These are phyloP conservation scores for Picathartes gymnocephalus DNA, from an alignment of 2,113 vertebrate genomes.

Conservation along the genomic window DNA sequence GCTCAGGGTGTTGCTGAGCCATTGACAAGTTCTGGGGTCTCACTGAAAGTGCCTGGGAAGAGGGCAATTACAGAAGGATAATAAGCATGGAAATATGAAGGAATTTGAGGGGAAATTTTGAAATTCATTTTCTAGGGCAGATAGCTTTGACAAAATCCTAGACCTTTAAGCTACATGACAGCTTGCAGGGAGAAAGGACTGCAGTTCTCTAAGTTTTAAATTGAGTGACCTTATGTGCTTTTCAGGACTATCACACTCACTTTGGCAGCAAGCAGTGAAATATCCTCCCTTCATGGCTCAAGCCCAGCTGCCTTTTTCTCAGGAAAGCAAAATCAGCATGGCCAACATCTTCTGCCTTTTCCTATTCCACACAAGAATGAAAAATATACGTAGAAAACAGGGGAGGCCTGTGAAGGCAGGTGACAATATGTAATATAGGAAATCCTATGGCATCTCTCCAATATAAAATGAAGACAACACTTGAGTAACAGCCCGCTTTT, in stretches of 20 bases:
- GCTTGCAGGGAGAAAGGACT: neutral
- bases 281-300: neutral
- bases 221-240: neutral
- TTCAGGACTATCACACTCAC: neutral
- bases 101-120: neutral
- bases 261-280: neutral
- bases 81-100: neutral
- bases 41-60: neutral
- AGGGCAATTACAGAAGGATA: neutral
- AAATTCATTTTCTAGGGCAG: neutral
- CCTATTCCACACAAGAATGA: neutral
- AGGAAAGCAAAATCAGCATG: neutral
- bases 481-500: neutral
- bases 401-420: neutral
- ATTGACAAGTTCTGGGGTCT: neutral
- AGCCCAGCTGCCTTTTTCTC: neutral
- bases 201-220: neutral
- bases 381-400: neutral
- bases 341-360: conserved; percentile 7
- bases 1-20: neutral
- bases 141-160: neutral
- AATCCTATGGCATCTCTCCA: neutral
- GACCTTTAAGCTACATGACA: neutral
- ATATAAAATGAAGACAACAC: neutral
- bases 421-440: conserved; percentile 18